Evolutionary conservation across 2,888 invertebrate genomes (phyloP).

Genomic region (Ichneumon xanthorius): DNA sequence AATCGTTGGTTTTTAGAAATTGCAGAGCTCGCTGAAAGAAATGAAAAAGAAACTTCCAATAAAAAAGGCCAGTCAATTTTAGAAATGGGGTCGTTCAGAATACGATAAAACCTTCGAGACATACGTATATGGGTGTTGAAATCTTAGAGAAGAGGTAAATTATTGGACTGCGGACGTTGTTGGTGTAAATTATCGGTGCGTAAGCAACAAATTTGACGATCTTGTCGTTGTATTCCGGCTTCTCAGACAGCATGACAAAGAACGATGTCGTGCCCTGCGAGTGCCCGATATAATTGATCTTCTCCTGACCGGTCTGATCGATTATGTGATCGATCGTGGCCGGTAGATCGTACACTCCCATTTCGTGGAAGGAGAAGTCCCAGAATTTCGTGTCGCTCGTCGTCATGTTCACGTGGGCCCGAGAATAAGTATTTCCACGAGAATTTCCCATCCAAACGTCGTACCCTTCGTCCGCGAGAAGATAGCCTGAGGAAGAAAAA

Average conservation of each 20-base stretch:
- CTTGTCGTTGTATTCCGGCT: constrained; percentile 85
- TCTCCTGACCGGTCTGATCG: constrained; percentile 83
- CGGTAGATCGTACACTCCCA: constrained; percentile 88
- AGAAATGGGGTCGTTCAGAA: neutral
- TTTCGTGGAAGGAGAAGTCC: constrained; percentile 87
- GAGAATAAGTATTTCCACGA: constrained; percentile 88
- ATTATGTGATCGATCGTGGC: constrained; percentile 87
- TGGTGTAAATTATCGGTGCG: constrained; percentile 84
- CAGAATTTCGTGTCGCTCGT: constrained; percentile 79
- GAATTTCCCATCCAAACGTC: constrained; percentile 88
- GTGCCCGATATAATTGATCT: constrained; percentile 87
- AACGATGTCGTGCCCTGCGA: constrained; percentile 87
- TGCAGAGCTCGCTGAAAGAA: constrained; percentile 64
- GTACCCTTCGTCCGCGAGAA: constrained; percentile 80
- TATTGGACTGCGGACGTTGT: constrained; percentile 83
- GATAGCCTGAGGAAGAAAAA: constrained; percentile 73
- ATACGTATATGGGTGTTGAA: constrained; percentile 82
- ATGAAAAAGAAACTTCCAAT: neutral
- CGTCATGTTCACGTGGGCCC: constrained; percentile 84
- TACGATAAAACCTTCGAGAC: constrained; percentile 39
- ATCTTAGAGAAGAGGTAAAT: constrained; percentile 83
- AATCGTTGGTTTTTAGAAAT: constrained; percentile 74
- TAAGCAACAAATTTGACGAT: constrained; percentile 79
- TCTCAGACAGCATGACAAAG: constrained; percentile 82
- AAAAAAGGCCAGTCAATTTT: neutral